These are phyloP conservation scores for Choristoneura fumiferana DNA, from an alignment of 1,140 invertebrate genomes.

Conservation along the genomic window DNA sequence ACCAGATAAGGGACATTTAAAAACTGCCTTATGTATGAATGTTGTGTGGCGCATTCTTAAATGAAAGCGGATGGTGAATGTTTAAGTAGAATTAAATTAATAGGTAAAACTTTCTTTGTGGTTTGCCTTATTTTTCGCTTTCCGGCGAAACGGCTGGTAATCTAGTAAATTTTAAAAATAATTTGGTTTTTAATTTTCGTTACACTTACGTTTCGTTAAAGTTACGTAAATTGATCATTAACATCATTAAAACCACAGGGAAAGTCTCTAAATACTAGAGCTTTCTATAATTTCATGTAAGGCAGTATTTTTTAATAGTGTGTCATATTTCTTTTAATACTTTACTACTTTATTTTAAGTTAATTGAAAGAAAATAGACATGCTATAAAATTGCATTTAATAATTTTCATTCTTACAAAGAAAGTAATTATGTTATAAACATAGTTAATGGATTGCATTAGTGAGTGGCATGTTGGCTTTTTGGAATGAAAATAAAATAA, in stretches of 20 bases:
- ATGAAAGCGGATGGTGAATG: slow-evolving; percentile 7
- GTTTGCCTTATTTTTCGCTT: slow-evolving; percentile 24
- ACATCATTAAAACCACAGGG: slow-evolving; percentile 34
- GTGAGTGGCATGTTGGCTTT: slow-evolving; percentile 62
- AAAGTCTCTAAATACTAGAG: slow-evolving; percentile 30
- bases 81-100: slow-evolving; percentile 17
- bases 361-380: slow-evolving; percentile 56
- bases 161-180: too few relatives aligned
- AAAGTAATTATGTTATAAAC: slow-evolving; percentile 37
- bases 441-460: slow-evolving; percentile 50
- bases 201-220: too few relatives aligned
- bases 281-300: slow-evolving; percentile 36
- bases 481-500: slow-evolving; percentile 68
- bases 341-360: slow-evolving; percentile 49
- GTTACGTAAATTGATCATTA: too few relatives aligned
- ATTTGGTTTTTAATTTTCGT: too few relatives aligned
- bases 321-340: slow-evolving; percentile 70
- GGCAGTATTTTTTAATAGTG: slow-evolving; percentile 49
- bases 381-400: slow-evolving; percentile 69
- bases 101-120: slow-evolving; percentile 34
- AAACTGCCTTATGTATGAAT: slow-evolving; percentile 28
- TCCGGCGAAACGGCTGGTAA: slow-evolving; percentile 2
- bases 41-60: slow-evolving; percentile 25
- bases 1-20: not conserved
- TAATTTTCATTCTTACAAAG: slow-evolving; percentile 43